Evolutionary conservation across 2,113 vertebrate genomes (phyloP), one percentile per base, ranked within the genome.

Genomic region (Jaculus jaculus): DNA sequence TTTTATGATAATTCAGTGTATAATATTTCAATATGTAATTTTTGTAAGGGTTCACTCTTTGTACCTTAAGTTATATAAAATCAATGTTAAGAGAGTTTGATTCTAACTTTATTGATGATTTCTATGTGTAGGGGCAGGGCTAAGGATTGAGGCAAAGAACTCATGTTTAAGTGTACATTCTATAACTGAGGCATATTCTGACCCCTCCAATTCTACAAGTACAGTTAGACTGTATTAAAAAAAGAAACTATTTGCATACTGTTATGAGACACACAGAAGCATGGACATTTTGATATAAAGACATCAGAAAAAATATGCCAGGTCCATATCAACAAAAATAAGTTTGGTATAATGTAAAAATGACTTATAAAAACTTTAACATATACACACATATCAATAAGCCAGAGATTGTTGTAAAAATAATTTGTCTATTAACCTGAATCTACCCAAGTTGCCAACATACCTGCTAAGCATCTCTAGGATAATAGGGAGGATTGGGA

Each of bases 1-100:
- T 60, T 91, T 91, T 87, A 68, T 58, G 74, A 16, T 86, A 65
- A 91, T 28, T 65, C 82, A 28, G 89, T 78, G 13, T 83, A 3
- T 86, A 47, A 66, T 24, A 94, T 74, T 79, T 0, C 26, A 81
- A 73, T 72, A 7, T 79, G 23, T 79, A 90, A 28, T 75, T 86
- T 90, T 84, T 78, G 66, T 71, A 87, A 81, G 66, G 42, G 54
- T 68, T 13, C 6, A 71, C 17, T 5, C 20, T 89, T 23, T 83
- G 16, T 77, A 51, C 10, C 32, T 81, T 75, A 28, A 71, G 18
- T 73, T 65, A 12, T 7, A 85, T 61, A 23, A 82, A 23, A 66
- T 74, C 15, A 4, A 26, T 60, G 58, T 24, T 71, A 37, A 65
- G 39, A 71, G 1, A 75, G 7, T 90, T 88, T 69, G 61, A 7